Percentiles rank a stretch among this genome's conserved stretches.
Evolutionary conservation across 2,888 invertebrate genomes (phyloP).

Genomic region (Adineta ricciae): DNA sequence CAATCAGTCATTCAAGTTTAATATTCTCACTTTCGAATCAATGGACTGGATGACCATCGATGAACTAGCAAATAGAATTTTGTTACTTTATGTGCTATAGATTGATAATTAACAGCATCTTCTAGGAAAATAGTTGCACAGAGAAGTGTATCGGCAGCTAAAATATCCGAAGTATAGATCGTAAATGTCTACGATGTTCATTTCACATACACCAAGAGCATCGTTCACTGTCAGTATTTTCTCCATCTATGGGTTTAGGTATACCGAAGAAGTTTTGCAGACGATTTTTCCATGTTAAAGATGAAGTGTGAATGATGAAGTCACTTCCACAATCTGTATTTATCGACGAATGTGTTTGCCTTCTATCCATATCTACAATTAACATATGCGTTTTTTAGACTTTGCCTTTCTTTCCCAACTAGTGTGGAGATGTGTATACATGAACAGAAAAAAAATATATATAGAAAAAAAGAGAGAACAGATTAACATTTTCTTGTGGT

Average conservation of each 20-base stretch:
- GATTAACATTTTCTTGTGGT: background rate
- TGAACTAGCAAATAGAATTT: background rate
- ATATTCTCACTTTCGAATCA: background rate
- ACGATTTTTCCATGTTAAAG: background rate
- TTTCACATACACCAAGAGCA: background rate
- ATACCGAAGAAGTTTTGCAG: background rate
- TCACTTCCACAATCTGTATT: background rate
- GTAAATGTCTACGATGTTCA: background rate
- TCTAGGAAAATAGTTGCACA: background rate
- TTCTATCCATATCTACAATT: background rate
- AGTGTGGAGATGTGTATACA: background rate
- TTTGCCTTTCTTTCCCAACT: background rate
- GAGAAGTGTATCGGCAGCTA: background rate
- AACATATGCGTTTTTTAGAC: background rate
- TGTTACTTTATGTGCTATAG: background rate
- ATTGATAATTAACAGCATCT: conserved; percentile 5
- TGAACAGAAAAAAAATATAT: background rate
- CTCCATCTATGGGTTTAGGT: background rate
- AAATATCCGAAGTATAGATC: background rate
- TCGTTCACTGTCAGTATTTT: background rate
- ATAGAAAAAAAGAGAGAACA: background rate
- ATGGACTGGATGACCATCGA: background rate
- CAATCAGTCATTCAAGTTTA: background rate
- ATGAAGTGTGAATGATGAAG: background rate
- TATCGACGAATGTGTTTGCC: background rate